A percentile compares a stretch with the other conserved stretches of the same genome.
These are phyloP conservation scores for Scaptomyza hsui DNA, from an alignment of 1,140 invertebrate genomes.

Conservation along the genomic window DNA sequence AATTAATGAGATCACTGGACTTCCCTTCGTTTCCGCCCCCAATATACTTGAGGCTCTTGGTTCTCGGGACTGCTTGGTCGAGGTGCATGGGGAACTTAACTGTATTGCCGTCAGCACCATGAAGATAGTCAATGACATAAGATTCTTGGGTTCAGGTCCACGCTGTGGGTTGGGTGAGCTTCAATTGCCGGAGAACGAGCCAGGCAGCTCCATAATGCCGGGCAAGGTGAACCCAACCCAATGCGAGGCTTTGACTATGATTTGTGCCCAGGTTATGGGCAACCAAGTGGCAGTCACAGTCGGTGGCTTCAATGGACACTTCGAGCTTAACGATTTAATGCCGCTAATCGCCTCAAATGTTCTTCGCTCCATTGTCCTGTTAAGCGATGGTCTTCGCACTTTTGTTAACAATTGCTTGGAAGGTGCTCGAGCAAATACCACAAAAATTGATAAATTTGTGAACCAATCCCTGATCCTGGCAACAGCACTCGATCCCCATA, in stretches of 20 bases:
- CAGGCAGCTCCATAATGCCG: slow-evolving; percentile 99
- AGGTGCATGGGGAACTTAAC: slow-evolving; percentile 97
- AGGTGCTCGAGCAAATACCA: slow-evolving; percentile 94
- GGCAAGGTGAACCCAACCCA: slow-evolving; percentile 99
- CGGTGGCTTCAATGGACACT: slow-evolving; percentile 97
- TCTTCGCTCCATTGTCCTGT: slow-evolving; percentile 93
- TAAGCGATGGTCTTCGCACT: slow-evolving; percentile 92
- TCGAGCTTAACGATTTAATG: slow-evolving; percentile 99
- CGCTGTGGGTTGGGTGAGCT: slow-evolving; percentile 98
- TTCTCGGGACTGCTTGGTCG: slow-evolving; percentile 96
- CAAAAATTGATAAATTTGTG: slow-evolving; percentile 90
- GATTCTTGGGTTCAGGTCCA: slow-evolving; percentile 97
- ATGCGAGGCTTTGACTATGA: slow-evolving; percentile 99
- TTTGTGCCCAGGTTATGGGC: slow-evolving; percentile 98
- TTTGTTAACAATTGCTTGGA: slow-evolving; percentile 97
- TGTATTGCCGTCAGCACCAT: slow-evolving; percentile 96
- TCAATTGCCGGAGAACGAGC: slow-evolving; percentile 97
- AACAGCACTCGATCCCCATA: slow-evolving; percentile 98
- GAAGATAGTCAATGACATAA: slow-evolving; percentile 99
- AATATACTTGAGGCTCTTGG: slow-evolving; percentile 99
- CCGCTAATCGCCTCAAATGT: slow-evolving; percentile 98
- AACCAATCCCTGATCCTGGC: slow-evolving; percentile 98
- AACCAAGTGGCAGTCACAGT: slow-evolving; percentile 97
- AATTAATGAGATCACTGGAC: slow-evolving; percentile 89
- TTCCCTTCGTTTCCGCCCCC: slow-evolving; percentile 95